Evolutionary conservation across 92 coral and sea anemone genomes (phyloP), one percentile per base, ranked within the genome.

Genomic region (Phenganax stokvisi): DNA sequence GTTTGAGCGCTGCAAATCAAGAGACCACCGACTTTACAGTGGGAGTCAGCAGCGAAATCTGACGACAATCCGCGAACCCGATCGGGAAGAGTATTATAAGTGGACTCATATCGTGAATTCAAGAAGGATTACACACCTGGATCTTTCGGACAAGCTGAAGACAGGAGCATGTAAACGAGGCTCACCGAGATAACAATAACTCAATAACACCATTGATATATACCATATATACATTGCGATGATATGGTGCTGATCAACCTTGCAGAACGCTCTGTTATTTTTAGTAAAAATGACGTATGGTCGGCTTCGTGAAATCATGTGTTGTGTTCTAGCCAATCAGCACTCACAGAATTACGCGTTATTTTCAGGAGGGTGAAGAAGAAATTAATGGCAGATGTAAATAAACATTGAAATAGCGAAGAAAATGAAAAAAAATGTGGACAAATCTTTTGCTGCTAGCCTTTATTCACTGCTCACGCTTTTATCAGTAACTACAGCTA

Each of bases 241-340:
- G 5, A 37, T 5, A 37, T 37, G 2, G 47, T 37, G 47, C 47
- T 1, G 5, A 37, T 5, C 47, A 37, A 37, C 47, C 47, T 2
- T 5, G 5, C 47, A 37, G 47, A 44, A 64, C 70, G 37, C 27
- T 17, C 17, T 64, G 70, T 0, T 64, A 64, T 7, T 12, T 64
- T 64, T 15, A 37, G 37, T 10, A 20, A 53, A 2, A 73, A 73
- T 73, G 61, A 73, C 31, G 78, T 55, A n/a, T 5, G 5, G 3
- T 52, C 28, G 25, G 25, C 20, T 73, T 73, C 77, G 11, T 58
- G 56, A 54, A 15, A 56, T 56, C 80, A 75, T 28, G 29, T 54
- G 59, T 75, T 75, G 11, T 55, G 29, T 75, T 27, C 57, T 29
- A 57, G 25, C 80, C 80, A 75, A 75, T 75, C 80, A 75, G 62